Evolutionary conservation across 1,140 invertebrate species (phyloP).

Genomic region (Philotrypesis tridentata): DNA sequence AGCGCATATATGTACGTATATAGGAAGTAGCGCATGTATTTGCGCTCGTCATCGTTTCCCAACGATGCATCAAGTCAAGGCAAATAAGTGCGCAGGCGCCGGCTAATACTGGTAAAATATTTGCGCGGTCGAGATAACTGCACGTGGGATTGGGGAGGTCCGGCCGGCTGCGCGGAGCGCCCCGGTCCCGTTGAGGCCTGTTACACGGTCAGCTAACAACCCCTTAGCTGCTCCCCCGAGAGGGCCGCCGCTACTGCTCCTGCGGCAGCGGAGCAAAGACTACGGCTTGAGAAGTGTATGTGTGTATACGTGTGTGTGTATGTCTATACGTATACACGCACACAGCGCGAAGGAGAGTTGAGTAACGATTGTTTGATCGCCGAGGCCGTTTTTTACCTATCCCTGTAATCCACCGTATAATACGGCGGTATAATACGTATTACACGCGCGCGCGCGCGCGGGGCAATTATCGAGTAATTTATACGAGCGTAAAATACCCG

Average conservation of each 20-base stretch:
- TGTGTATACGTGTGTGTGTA: too few relatives aligned
- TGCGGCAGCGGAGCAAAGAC: too few relatives aligned
- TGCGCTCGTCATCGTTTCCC: constrained; percentile 3
- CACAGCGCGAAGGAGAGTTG: constrained; percentile 13
- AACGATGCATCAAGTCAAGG: not conserved
- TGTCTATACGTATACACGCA: not conserved
- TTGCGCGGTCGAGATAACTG: constrained; percentile 38
- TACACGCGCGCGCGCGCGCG: too few relatives aligned
- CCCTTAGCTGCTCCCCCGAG: constrained; percentile 62
- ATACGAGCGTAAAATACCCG: too few relatives aligned
- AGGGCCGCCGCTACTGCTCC: constrained; percentile 49
- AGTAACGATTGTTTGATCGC: constrained; percentile 66
- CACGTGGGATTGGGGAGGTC: constrained; percentile 42
- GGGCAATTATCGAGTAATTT: too few relatives aligned
- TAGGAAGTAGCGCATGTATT: constrained; percentile 30
- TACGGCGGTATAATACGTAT: too few relatives aligned
- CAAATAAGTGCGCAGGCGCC: not conserved
- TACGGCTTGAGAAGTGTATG: constrained; percentile 9
- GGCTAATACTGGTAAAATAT: constrained; percentile 57
- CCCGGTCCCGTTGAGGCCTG: constrained; percentile 65
- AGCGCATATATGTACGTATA: constrained; percentile 13
- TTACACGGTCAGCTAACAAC: constrained; percentile 71
- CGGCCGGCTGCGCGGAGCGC: too few relatives aligned
- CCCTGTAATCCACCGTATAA: too few relatives aligned
- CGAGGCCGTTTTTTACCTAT: too few relatives aligned